These are phyloP conservation scores for Alethe castanea DNA, from an alignment of 2,113 vertebrate genomes.

Conservation along the genomic window DNA sequence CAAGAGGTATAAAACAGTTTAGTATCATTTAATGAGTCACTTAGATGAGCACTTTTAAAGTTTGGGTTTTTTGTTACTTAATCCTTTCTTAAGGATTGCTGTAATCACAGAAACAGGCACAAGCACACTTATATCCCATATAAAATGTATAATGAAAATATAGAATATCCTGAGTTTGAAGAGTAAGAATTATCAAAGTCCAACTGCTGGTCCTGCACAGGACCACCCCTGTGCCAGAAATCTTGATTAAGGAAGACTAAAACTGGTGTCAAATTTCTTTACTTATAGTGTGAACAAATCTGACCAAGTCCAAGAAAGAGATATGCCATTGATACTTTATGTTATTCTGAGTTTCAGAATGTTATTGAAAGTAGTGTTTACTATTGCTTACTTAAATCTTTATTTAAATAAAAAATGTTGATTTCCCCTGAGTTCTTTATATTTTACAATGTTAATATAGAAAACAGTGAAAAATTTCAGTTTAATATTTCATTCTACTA, in stretches of 20 bases:
- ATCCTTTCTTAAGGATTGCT: not conserved
- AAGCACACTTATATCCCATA: not conserved
- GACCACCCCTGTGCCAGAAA: fast-evolving
- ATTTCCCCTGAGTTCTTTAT: not conserved
- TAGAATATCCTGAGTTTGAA: not conserved
- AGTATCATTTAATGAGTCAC: not conserved
- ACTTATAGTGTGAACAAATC: not conserved
- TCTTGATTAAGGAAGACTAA: not conserved
- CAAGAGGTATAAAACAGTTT: not conserved
- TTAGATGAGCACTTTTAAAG: not conserved
- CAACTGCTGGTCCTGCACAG: not conserved
- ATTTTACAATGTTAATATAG: not conserved
- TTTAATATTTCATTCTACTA: not conserved
- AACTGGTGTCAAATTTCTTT: not conserved
- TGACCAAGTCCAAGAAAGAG: not conserved
- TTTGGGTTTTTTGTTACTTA: not conserved
- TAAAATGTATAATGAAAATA: not conserved
- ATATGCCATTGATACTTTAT: not conserved
- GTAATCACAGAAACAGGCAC: not conserved
- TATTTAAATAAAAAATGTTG: not conserved
- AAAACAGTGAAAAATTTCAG: not conserved
- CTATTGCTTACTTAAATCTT: not conserved
- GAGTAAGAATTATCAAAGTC: not conserved
- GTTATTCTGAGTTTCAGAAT: not conserved
- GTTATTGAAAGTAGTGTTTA: not conserved